Conservation (phyloP, 2,113 vertebrate genomes). For the Glaucomys volans region DNA sequence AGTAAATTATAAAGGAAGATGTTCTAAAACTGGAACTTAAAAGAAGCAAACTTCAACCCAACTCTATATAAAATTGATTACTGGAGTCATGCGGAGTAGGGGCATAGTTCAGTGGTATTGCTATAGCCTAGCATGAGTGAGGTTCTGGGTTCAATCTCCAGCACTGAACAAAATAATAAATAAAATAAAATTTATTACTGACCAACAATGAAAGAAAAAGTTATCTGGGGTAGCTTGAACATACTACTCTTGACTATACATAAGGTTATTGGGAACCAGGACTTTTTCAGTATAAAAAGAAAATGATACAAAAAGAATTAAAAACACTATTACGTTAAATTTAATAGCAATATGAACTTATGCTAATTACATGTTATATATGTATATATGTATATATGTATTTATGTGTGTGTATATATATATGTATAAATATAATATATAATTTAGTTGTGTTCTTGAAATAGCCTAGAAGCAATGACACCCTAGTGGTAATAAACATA, state of each 20-base stretch:
- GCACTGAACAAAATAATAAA: too few relatives aligned
- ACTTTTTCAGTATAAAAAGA: background rate
- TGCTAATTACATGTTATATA: background rate
- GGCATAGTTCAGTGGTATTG: background rate
- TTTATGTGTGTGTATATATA: background rate
- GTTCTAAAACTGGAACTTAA: background rate
- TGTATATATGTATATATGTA: background rate
- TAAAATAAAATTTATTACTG: background rate
- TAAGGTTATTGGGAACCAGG: background rate
- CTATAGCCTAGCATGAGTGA: background rate
- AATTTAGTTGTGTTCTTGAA: background rate
- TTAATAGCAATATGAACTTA: background rate
- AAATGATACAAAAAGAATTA: background rate
- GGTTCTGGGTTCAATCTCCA: background rate
- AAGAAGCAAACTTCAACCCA: background rate
- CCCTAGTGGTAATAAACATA: background rate
- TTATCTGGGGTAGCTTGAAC: background rate
- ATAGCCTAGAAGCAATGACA: background rate
- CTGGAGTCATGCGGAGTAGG: background rate
- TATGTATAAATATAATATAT: background rate
- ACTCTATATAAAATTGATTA: background rate
- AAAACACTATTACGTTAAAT: background rate
- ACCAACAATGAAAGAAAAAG: background rate
- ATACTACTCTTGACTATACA: background rate
- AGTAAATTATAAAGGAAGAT: constrained; percentile 13